These are phyloP conservation scores for Crypturellus tataupa DNA, from an alignment of 2,797 vertebrate species.

Conservation along the genomic window DNA sequence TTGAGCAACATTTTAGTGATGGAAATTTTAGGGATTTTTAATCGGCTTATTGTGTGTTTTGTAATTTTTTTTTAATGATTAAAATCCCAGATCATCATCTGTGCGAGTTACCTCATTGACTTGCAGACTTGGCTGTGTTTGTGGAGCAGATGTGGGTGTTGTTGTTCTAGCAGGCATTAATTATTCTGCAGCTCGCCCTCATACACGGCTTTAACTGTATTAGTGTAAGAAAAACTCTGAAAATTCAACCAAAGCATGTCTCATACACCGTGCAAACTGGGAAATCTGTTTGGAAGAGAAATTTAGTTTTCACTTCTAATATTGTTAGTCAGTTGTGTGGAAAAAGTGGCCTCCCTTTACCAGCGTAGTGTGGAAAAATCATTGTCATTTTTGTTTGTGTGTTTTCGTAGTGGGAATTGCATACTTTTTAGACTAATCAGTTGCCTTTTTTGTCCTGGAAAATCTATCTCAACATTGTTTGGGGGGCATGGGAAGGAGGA, in stretches of 20 bases:
- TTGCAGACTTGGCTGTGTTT: not conserved
- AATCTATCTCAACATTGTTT: not conserved
- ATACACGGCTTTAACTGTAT: constrained; percentile 10
- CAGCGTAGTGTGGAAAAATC: constrained; percentile 2
- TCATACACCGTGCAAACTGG: not conserved
- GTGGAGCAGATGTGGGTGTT: constrained; percentile 37
- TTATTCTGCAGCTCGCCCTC: not conserved
- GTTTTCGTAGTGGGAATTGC: not conserved
- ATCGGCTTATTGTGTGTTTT: not conserved
- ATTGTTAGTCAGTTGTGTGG: not conserved
- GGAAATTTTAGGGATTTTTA: not conserved
- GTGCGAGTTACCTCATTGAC: not conserved
- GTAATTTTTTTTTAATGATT: not conserved
- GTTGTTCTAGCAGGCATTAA: constrained; percentile 8
- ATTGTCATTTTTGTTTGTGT: not conserved
- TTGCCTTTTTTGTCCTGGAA: not conserved
- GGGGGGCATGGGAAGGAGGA: not conserved
- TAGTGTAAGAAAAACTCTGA: constrained; percentile 23
- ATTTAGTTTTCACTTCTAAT: not conserved
- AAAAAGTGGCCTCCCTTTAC: constrained; percentile 10
- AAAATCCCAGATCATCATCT: not conserved
- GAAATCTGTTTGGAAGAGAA: not conserved
- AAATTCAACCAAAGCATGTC: not conserved
- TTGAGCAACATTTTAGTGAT: not conserved
- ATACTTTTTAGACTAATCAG: not conserved